Evolutionary conservation across 2,797 vertebrate genomes (phyloP).

Genomic region (Poeciliopsis turneri): DNA sequence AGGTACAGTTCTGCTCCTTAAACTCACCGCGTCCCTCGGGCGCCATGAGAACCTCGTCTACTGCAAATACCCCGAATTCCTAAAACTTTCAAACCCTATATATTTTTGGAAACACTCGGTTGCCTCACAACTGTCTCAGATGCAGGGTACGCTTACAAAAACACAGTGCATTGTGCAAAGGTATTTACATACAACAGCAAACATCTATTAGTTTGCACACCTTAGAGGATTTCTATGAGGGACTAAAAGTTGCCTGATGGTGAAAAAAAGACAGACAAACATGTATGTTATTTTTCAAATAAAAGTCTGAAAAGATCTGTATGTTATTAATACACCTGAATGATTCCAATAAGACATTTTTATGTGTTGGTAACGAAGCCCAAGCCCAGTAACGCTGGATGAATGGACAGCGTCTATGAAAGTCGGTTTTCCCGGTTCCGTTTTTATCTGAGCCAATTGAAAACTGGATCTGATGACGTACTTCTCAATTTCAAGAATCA

Average conservation of each 20-base stretch:
- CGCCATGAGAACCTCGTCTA: constrained; percentile 27
- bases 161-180: background rate
- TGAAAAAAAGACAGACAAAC: background rate
- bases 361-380: background rate
- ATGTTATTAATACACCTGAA: background rate
- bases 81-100: constrained; percentile 54
- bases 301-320: background rate
- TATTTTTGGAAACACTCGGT: constrained; percentile 60
- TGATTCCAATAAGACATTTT: background rate
- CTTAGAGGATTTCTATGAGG: background rate
- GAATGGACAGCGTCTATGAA: background rate
- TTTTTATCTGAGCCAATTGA: background rate
- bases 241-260: background rate
- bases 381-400: background rate
- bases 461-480: background rate
- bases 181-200: background rate
- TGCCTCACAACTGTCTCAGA: constrained; percentile 50
- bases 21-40: constrained; percentile 40
- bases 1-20: constrained; percentile 33
- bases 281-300: background rate
- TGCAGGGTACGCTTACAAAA: constrained; percentile 40
- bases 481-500: background rate
- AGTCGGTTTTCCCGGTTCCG: background rate
- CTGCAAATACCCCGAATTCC: constrained; percentile 64
- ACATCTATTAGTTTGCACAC: background rate